Conservation (phyloP, 2,797 vertebrate genomes). For the Sebastes vulpes region DNA sequence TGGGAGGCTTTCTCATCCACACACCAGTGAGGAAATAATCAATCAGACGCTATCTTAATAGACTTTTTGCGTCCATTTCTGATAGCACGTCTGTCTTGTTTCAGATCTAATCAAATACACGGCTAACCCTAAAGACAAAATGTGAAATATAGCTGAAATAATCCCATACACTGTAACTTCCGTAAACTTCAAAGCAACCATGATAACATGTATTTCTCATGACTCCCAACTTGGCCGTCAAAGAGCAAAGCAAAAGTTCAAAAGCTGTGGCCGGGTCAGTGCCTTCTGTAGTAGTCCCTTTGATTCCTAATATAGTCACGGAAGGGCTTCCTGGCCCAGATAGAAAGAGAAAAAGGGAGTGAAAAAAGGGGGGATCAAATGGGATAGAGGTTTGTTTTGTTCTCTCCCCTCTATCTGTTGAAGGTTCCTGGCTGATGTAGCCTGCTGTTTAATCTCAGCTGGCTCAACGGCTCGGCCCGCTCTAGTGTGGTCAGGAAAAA, state of each 20-base stretch:
- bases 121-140: neutral
- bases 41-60: neutral
- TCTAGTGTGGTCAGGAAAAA: constrained; percentile 3
- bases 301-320: constrained; percentile 75
- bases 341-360: constrained; percentile 51
- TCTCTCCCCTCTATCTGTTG: constrained; percentile 53
- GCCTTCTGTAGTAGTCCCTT: constrained; percentile 56
- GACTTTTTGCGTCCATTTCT: neutral
- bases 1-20: constrained; percentile 9
- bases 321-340: constrained; percentile 59
- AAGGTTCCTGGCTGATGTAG: constrained; percentile 55
- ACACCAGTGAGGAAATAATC: neutral
- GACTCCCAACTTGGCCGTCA: constrained; percentile 42
- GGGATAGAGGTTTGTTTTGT: constrained; percentile 70
- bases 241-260: constrained; percentile 59
- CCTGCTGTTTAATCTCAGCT: constrained; percentile 68
- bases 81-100: neutral
- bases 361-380: constrained; percentile 67
- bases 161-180: neutral
- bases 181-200: constrained; percentile 28
- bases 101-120: neutral
- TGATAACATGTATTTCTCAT: constrained; percentile 20
- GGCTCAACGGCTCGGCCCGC: constrained; percentile 35
- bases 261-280: constrained; percentile 55
- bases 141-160: neutral